These are phyloP conservation scores for Daubentonia madagascariensis DNA, from an alignment of 2,113 vertebrate genomes.

Conservation along the genomic window DNA sequence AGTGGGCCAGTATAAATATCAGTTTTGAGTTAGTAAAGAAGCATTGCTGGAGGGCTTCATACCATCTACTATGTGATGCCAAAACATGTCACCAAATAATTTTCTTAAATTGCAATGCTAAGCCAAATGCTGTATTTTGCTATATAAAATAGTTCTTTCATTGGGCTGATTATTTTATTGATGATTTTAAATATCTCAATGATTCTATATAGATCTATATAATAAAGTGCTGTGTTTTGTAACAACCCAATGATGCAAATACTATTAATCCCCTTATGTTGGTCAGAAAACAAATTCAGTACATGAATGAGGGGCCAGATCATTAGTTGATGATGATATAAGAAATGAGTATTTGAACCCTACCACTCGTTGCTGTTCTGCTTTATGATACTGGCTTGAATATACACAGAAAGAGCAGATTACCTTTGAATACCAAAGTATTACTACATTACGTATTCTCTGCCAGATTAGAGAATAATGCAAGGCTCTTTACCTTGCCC, in stretches of 20 bases:
- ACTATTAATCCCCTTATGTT: background rate
- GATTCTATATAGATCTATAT: background rate
- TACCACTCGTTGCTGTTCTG: background rate
- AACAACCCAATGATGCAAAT: background rate
- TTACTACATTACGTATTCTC: background rate
- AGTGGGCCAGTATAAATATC: background rate
- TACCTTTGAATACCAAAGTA: background rate
- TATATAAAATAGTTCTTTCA: background rate
- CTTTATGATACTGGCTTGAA: background rate
- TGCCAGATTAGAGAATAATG: background rate
- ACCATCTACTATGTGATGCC: background rate
- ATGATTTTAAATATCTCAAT: background rate
- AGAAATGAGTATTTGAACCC: background rate
- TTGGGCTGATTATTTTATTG: background rate
- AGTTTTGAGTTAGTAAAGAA: background rate
- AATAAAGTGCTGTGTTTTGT: background rate
- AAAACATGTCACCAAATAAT: background rate
- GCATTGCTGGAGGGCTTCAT: background rate
- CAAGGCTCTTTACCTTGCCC: background rate
- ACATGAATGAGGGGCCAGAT: background rate
- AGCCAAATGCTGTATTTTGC: background rate
- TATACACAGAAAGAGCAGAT: background rate
- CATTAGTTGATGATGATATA: background rate
- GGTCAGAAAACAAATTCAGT: background rate
- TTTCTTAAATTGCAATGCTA: background rate